These are phyloP conservation scores for Tetanocera ferruginea DNA, from an alignment of 2,888 invertebrate species.

Conservation along the genomic window DNA sequence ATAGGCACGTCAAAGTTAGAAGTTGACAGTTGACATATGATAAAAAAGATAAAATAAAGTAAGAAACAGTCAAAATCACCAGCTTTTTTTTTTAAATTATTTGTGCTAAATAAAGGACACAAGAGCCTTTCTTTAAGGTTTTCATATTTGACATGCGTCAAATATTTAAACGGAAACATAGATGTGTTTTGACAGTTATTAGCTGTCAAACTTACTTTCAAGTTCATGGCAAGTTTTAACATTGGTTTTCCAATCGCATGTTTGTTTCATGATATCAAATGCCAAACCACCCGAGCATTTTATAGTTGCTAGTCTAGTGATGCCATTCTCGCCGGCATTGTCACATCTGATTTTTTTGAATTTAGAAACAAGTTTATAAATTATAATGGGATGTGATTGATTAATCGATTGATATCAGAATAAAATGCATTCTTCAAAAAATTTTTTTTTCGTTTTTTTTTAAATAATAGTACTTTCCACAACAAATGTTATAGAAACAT, in stretches of 20 bases:
- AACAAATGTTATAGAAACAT: too few species aligned
- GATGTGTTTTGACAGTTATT: not conserved
- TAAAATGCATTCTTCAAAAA: too few species aligned
- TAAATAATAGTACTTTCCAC: not conserved
- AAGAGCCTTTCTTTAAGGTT: not conserved
- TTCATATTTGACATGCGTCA: slow-evolving; percentile 15
- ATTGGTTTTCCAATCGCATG: slow-evolving; percentile 96
- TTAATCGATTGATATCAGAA: too few species aligned
- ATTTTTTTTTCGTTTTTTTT: not conserved
- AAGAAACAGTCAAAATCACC: slow-evolving; percentile 32
- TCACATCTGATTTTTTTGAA: slow-evolving; percentile 79
- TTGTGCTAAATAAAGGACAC: slow-evolving; percentile 8
- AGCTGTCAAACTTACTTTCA: slow-evolving; percentile 85
- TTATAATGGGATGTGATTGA: too few species aligned
- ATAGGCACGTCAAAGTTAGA: not conserved
- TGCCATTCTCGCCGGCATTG: slow-evolving; percentile 88
- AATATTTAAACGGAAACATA: slow-evolving; percentile 1
- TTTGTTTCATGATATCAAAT: slow-evolving; percentile 94
- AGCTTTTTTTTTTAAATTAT: slow-evolving; percentile 12
- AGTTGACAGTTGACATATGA: slow-evolving; percentile 2
- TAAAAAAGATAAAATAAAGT: slow-evolving; percentile 17
- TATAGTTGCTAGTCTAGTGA: slow-evolving; percentile 88
- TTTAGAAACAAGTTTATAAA: not conserved
- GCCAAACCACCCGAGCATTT: slow-evolving; percentile 91
- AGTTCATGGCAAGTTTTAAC: slow-evolving; percentile 94